A percentile compares a stretch with the other conserved stretches of the same genome.
Conservation (phyloP, 2,113 vertebrate species). For the Passer montanus region DNA sequence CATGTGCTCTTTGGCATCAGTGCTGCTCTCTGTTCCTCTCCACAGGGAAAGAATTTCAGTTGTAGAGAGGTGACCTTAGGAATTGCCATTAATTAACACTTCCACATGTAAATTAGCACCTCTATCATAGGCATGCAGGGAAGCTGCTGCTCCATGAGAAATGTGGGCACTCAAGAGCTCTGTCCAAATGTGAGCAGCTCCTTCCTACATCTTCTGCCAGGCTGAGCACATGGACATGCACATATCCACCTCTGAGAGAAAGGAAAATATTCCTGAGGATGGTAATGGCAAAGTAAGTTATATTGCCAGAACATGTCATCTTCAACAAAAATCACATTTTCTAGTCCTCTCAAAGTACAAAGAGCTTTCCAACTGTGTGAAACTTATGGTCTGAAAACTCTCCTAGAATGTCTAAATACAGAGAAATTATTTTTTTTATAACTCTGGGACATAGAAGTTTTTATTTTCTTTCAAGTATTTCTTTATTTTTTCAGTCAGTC, state of each 20-base stretch:
- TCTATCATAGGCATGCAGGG: not conserved
- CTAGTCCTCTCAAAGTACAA: not conserved
- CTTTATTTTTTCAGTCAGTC: not conserved
- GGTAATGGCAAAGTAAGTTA: not conserved
- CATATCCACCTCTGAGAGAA: not conserved
- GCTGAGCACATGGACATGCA: not conserved
- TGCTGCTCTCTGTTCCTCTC: not conserved
- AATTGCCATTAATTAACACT: conserved; percentile 13
- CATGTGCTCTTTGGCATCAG: not conserved
- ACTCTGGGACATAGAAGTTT: not conserved
- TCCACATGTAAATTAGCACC: not conserved
- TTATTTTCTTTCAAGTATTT: not conserved
- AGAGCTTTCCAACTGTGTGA: not conserved
- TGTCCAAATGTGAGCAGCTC: not conserved
- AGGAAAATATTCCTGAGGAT: not conserved
- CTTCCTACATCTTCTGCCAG: not conserved
- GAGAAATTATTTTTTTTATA: not conserved
- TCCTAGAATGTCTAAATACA: not conserved
- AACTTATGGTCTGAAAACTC: not conserved
- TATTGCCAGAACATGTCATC: not conserved
- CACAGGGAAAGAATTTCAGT: not conserved
- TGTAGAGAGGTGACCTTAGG: not conserved
- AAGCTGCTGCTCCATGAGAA: not conserved
- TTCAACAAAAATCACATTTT: not conserved
- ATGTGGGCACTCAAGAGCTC: not conserved